Percentiles rank a stretch among this genome's conserved stretches.
These are phyloP conservation scores for Leptinotarsa haldemani DNA, from an alignment of 2,888 invertebrate genomes.

Conservation along the genomic window DNA sequence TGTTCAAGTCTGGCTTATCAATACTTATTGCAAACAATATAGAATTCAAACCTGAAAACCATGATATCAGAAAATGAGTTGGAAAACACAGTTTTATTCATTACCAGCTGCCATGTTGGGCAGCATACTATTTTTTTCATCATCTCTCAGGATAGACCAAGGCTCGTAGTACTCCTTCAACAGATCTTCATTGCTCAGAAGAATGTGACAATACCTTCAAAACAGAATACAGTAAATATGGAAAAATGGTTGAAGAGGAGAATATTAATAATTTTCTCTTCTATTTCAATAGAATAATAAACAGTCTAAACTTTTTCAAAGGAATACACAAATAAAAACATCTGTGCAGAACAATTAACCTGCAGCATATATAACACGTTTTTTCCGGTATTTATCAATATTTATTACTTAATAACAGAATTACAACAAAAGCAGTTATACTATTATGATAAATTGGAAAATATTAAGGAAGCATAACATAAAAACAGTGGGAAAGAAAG, in stretches of 20 bases:
- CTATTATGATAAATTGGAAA: no score
- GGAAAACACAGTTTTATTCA: slow-evolving; percentile 29
- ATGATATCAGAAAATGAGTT: background rate
- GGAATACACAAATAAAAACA: no score
- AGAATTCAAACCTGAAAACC: slow-evolving; percentile 78
- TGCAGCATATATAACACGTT: no score
- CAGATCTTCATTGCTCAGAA: slow-evolving; percentile 74
- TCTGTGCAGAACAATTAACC: no score
- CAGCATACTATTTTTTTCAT: slow-evolving; percentile 81
- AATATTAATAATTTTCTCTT: background rate
- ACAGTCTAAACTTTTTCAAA: no score
- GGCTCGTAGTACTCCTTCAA: slow-evolving; percentile 84
- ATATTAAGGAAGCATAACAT: no score
- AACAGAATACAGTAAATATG: slow-evolving; percentile 39
- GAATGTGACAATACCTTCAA: slow-evolving; percentile 77
- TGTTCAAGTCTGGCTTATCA: slow-evolving; percentile 85
- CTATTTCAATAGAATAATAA: no score
- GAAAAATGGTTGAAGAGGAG: slow-evolving; percentile 13
- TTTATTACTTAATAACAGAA: no score
- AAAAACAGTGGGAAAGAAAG: no score
- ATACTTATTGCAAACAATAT: slow-evolving; percentile 93
- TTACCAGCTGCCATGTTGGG: slow-evolving; percentile 89
- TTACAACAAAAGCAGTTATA: no score
- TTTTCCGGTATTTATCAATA: no score
- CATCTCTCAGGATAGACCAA: slow-evolving; percentile 85